A percentile compares a stretch with the other conserved stretches of the same genome.
Conservation (phyloP, 2,113 vertebrate genomes). For the Uropsilus gracilis region DNA sequence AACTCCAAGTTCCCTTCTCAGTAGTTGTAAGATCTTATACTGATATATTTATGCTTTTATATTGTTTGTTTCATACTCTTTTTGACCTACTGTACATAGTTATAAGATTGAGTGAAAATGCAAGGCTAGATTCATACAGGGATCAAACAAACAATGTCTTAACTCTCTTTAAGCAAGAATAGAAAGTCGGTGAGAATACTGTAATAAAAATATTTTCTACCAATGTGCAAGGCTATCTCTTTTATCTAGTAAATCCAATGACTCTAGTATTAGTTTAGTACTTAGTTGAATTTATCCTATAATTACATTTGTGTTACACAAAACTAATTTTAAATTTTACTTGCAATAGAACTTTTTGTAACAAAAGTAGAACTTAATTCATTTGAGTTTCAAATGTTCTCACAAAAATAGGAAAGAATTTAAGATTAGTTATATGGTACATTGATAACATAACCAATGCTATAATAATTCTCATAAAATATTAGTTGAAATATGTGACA, state of each 20-base stretch:
- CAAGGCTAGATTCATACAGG: neutral
- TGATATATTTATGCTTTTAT: too few species aligned
- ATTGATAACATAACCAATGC: neutral
- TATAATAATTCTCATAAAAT: neutral
- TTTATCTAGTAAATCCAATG: neutral
- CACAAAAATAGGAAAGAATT: neutral
- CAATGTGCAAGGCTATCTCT: neutral
- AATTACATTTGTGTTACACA: neutral
- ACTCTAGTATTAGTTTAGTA: neutral
- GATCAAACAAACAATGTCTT: neutral
- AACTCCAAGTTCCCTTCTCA: neutral
- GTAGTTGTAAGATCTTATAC: neutral
- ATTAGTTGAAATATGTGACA: neutral
- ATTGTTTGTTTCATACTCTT: neutral
- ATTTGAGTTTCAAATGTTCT: neutral
- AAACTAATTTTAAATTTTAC: neutral
- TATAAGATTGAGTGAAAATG: neutral
- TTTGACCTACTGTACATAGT: neutral
- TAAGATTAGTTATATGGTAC: neutral
- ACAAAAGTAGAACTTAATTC: neutral
- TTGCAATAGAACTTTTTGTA: neutral
- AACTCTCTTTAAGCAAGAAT: neutral
- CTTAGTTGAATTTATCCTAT: neutral
- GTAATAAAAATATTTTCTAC: neutral
- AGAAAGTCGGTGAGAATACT: neutral